phyloP scores from a whole-genome alignment of 2,113 vertebrate genomes.

The Eleginops maclovinus region DNA sequence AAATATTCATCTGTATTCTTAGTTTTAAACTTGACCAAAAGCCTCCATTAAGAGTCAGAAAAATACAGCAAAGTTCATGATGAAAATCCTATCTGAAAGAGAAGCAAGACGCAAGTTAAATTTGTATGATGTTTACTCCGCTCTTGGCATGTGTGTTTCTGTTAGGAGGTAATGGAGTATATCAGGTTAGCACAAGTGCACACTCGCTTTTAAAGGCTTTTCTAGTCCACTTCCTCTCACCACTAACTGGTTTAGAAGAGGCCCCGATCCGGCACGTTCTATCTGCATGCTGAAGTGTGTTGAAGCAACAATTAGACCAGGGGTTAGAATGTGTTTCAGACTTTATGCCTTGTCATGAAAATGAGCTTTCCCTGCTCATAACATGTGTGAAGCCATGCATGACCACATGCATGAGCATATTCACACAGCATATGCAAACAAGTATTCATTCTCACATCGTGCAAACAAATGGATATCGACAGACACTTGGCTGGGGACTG shows the following conservation, averaged over 20 bases:
- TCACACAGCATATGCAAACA: slow-evolving; percentile 6
- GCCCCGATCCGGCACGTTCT: neutral
- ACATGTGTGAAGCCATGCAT: neutral
- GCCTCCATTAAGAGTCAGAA: neutral
- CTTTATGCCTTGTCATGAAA: neutral
- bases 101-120: slow-evolving; percentile 1
- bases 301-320: slow-evolving; percentile 8
- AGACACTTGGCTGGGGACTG: slow-evolving; percentile 3
- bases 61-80: neutral
- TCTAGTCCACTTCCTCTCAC: slow-evolving; percentile 22
- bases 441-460: neutral
- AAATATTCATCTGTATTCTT: neutral
- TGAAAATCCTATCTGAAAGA: slow-evolving; percentile 7
- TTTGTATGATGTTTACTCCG: slow-evolving; percentile 33
- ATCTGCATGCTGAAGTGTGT: neutral
- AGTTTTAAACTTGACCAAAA: neutral
- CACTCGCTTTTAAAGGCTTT: slow-evolving; percentile 8
- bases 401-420: neutral
- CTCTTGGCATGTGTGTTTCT: slow-evolving; percentile 5
- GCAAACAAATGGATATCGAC: neutral
- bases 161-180: slow-evolving; percentile 39
- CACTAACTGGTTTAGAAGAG: slow-evolving; percentile 4
- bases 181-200: slow-evolving; percentile 25
- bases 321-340: neutral
- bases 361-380: no score